These are phyloP conservation scores for Himantopus leucocephalus DNA, from an alignment of 2,113 vertebrate genomes.

Conservation along the genomic window DNA sequence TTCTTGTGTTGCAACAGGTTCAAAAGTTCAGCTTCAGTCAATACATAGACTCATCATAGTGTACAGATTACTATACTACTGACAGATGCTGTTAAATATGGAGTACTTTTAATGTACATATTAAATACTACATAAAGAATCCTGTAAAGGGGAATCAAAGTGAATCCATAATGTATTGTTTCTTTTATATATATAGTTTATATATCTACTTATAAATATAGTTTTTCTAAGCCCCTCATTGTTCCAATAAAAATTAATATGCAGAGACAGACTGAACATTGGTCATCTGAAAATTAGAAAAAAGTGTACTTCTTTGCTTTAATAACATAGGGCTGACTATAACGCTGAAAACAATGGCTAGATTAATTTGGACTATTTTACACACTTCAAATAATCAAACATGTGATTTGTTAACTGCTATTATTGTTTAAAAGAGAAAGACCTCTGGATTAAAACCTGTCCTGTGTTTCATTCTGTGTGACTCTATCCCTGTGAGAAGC, in stretches of 20 bases:
- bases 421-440: background rate
- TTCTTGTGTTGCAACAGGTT: constrained; percentile 69
- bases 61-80: constrained; percentile 10
- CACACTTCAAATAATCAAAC: background rate
- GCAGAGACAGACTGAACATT: background rate
- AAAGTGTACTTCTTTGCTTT: background rate
- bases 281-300: background rate
- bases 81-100: constrained; percentile 51
- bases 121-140: background rate
- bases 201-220: background rate
- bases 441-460: background rate
- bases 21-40: constrained; percentile 72
- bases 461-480: background rate
- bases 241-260: background rate
- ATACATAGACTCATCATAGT: constrained; percentile 44
- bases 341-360: background rate
- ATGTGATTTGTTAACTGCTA: background rate
- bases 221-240: background rate
- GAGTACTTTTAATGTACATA: constrained; percentile 47
- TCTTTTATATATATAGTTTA: background rate
- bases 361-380: background rate
- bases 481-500: background rate
- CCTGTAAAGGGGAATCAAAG: background rate
- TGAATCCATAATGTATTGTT: background rate
- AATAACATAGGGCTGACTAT: background rate